These are phyloP conservation scores for Diprion similis DNA, from an alignment of 1,140 invertebrate species.

Conservation along the genomic window DNA sequence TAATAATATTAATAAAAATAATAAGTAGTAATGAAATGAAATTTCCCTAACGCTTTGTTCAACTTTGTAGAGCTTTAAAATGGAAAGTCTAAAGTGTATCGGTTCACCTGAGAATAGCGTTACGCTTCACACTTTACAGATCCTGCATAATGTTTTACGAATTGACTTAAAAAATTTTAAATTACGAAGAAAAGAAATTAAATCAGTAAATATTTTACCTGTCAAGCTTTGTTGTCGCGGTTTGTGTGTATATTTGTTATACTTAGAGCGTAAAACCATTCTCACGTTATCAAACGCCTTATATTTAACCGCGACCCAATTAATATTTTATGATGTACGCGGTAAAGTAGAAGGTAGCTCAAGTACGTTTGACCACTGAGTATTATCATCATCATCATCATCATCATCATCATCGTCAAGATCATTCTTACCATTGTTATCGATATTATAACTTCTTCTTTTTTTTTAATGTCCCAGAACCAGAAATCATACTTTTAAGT, in stretches of 20 bases:
- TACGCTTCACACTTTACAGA: too few species aligned
- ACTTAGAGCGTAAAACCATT: background rate
- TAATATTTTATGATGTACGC: background rate
- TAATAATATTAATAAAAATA: background rate
- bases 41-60: background rate
- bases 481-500: background rate
- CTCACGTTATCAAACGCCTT: background rate
- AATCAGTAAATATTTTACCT: too few species aligned
- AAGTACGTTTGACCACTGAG: background rate
- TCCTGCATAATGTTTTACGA: too few species aligned
- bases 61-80: background rate
- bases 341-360: conserved; percentile 3
- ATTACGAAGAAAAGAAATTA: too few species aligned
- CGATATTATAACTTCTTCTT: too few species aligned
- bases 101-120: background rate
- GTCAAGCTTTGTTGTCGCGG: too few species aligned
- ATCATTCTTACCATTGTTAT: too few species aligned
- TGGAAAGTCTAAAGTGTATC: background rate
- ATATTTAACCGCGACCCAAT: background rate
- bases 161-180: too few species aligned
- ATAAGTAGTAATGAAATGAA: background rate
- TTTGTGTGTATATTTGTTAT: too few species aligned
- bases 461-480: too few species aligned
- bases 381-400: background rate
- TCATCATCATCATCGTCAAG: background rate